phyloP scores from a whole-genome alignment of 2,888 invertebrate species.

The Synanthedon tipuliformis region DNA sequence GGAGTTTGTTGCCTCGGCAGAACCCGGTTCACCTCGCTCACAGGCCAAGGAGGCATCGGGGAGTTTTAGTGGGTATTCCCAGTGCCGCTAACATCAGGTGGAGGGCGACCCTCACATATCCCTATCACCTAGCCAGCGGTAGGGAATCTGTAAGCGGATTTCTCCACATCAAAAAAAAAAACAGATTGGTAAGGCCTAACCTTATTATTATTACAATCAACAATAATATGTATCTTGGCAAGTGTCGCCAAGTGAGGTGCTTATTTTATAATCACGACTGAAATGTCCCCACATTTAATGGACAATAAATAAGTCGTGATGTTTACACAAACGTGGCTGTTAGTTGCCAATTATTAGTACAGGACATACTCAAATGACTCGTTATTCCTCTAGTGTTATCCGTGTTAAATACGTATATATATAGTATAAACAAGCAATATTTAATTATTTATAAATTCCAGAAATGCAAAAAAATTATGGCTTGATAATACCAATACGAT shows the following conservation, averaged over 20 bases:
- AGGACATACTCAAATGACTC: background rate
- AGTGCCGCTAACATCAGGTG: too few species aligned
- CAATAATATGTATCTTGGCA: constrained; percentile 2
- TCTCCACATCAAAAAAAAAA: too few species aligned
- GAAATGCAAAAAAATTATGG: too few species aligned
- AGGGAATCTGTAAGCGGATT: too few species aligned
- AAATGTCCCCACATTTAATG: constrained; percentile 33
- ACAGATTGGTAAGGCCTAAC: background rate
- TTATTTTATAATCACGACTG: constrained; percentile 51
- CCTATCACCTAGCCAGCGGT: too few species aligned
- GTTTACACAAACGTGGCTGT: constrained; percentile 33
- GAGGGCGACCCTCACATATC: too few species aligned
- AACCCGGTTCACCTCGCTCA: too few species aligned
- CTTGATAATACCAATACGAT: too few species aligned
- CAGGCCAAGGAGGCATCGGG: too few species aligned
- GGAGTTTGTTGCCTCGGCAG: too few species aligned
- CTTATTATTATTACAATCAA: constrained; percentile 2
- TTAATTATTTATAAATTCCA: background rate
- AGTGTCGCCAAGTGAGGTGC: constrained; percentile 26
- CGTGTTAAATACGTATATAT: background rate
- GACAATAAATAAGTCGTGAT: constrained; percentile 40
- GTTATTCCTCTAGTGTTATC: background rate
- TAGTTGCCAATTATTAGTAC: background rate
- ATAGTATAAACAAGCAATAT: background rate
- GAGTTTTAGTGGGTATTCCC: too few species aligned